phyloP scores from a whole-genome alignment of 2,113 vertebrate species.

The Brachypodius melanocephalos region DNA sequence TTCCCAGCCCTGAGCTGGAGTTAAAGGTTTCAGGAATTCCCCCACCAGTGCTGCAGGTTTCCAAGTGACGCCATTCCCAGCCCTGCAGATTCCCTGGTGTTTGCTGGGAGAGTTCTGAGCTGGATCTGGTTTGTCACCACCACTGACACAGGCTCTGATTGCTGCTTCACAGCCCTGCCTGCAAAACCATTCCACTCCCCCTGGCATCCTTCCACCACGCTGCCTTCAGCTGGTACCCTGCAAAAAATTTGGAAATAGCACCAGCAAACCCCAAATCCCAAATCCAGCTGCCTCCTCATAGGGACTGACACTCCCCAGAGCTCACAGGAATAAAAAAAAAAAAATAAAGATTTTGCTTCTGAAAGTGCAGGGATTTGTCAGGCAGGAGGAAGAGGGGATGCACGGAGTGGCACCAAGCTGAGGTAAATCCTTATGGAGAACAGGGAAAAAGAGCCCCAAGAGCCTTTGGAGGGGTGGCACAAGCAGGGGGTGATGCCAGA shows the following conservation, averaged over 20 bases:
- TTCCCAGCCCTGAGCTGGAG: rapidly evolving
- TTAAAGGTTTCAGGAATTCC: rapidly evolving
- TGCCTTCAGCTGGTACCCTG: background rate
- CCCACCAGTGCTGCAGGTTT: background rate
- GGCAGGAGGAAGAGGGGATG: background rate
- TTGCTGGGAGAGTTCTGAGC: background rate
- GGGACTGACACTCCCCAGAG: background rate
- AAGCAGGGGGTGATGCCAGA: background rate
- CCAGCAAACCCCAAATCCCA: background rate
- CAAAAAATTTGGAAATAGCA: background rate
- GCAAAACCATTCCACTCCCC: background rate
- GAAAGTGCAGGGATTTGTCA: background rate
- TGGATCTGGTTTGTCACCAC: background rate
- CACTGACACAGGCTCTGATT: background rate
- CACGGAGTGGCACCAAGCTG: rapidly evolving
- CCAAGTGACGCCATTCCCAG: background rate
- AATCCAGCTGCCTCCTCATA: background rate
- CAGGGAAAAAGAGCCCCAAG: rapidly evolving
- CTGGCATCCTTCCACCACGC: background rate
- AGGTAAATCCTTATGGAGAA: background rate
- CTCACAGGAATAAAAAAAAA: background rate
- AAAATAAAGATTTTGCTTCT: background rate
- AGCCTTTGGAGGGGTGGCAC: background rate
- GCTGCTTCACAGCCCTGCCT: background rate
- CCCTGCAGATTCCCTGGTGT: background rate